Percentiles rank a stretch among this genome's conserved stretches.
Conservation (phyloP, 2,113 vertebrate species). For the Urocitellus parryii region DNA sequence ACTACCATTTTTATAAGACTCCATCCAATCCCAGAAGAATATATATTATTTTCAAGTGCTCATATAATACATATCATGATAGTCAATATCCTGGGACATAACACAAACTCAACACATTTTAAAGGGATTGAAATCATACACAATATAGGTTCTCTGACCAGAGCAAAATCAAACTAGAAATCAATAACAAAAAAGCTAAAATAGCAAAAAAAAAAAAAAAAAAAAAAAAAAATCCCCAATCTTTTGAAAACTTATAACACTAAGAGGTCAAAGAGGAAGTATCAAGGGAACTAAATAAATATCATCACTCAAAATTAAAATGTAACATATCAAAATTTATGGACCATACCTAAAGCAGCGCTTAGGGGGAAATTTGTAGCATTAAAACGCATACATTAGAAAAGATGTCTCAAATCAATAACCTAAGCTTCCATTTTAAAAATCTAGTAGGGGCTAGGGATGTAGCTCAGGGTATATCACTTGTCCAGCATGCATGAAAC, state of each 20-base stretch:
- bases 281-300: background rate
- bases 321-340: background rate
- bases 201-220: too few species aligned
- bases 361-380: background rate
- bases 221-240: background rate
- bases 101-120: background rate
- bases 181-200: background rate
- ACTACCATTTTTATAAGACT: background rate
- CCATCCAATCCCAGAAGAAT: background rate
- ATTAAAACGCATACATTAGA: background rate
- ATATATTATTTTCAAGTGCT: background rate
- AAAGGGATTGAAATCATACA: background rate
- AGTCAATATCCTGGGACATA: background rate
- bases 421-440: background rate
- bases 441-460: too few species aligned
- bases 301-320: background rate
- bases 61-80: background rate
- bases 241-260: background rate
- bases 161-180: background rate
- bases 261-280: background rate
- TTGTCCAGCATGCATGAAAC: too few species aligned
- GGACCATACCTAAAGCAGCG: background rate
- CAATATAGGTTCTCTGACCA: background rate
- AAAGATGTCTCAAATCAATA: background rate
- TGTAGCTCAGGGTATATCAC: too few species aligned